These are phyloP conservation scores for Centropristis striata DNA, from an alignment of 2,113 vertebrate genomes.

Conservation along the genomic window DNA sequence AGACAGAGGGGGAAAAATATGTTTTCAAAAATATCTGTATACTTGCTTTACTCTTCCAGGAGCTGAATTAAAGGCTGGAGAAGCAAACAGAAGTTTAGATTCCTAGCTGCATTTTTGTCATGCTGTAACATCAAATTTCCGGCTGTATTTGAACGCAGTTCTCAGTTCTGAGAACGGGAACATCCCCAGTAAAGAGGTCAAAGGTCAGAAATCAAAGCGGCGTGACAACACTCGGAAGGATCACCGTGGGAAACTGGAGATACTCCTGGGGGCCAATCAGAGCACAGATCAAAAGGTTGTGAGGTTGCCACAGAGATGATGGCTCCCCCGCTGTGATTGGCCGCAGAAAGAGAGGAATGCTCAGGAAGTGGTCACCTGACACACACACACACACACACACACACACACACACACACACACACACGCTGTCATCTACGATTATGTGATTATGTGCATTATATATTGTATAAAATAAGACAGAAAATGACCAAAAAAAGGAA, in stretches of 20 bases:
- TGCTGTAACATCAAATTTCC: neutral
- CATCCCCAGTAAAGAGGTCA: neutral
- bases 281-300: constrained; percentile 30
- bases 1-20: too few relatives aligned
- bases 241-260: constrained; percentile 44
- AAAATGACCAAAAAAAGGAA: too few relatives aligned
- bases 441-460: too few relatives aligned
- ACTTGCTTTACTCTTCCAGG: too few relatives aligned
- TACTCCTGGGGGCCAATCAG: constrained; percentile 23
- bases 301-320: constrained; percentile 27
- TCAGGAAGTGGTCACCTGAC: constrained; percentile 32
- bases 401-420: constrained; percentile 16
- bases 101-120: too few relatives aligned
- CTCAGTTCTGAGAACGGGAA: neutral
- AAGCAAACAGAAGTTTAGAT: too few relatives aligned
- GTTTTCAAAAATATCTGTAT: too few relatives aligned
- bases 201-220: constrained; percentile 5
- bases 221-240: neutral
- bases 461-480: too few relatives aligned
- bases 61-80: neutral
- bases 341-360: neutral
- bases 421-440: neutral
- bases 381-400: constrained; percentile 21
- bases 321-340: constrained; percentile 22
- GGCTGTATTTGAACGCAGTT: constrained; percentile 7